Conservation (phyloP, 2,113 vertebrate species). For the Pseudois nayaur region DNA sequence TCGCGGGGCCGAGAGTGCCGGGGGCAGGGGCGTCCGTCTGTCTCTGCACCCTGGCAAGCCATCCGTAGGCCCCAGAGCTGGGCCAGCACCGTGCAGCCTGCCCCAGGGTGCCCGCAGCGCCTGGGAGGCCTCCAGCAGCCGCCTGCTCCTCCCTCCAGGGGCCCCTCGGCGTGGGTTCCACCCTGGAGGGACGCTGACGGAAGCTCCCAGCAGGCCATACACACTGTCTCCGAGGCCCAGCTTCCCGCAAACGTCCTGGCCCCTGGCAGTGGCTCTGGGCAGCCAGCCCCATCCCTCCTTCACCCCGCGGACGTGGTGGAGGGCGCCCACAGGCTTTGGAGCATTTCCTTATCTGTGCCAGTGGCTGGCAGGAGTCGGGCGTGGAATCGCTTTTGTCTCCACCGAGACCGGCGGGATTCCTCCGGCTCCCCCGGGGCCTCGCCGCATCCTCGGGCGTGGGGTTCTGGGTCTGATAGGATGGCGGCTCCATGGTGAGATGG, state of each 20-base stretch:
- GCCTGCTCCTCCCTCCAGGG: rapidly evolving
- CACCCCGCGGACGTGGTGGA: rapidly evolving
- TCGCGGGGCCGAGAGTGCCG: rapidly evolving
- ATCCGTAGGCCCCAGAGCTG: background rate
- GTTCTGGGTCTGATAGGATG: background rate
- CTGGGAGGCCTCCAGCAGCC: background rate
- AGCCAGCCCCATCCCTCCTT: rapidly evolving
- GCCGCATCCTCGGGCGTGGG: rapidly evolving
- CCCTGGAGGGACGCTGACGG: rapidly evolving
- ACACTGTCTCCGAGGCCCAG: background rate
- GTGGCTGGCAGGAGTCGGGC: rapidly evolving
- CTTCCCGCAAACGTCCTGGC: background rate
- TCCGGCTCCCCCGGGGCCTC: background rate
- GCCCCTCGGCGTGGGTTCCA: rapidly evolving
- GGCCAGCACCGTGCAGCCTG: background rate
- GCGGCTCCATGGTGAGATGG: rapidly evolving
- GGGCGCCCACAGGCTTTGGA: background rate
- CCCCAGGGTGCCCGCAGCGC: too few relatives aligned
- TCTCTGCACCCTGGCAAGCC: rapidly evolving
- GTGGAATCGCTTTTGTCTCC: background rate
- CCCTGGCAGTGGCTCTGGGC: background rate
- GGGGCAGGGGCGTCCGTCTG: rapidly evolving
- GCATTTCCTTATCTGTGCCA: rapidly evolving
- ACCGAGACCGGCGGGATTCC: rapidly evolving
- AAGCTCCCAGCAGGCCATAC: background rate